Conservation (phyloP, 2,797 vertebrate species). For the Kryptolebias ocellatus region DNA sequence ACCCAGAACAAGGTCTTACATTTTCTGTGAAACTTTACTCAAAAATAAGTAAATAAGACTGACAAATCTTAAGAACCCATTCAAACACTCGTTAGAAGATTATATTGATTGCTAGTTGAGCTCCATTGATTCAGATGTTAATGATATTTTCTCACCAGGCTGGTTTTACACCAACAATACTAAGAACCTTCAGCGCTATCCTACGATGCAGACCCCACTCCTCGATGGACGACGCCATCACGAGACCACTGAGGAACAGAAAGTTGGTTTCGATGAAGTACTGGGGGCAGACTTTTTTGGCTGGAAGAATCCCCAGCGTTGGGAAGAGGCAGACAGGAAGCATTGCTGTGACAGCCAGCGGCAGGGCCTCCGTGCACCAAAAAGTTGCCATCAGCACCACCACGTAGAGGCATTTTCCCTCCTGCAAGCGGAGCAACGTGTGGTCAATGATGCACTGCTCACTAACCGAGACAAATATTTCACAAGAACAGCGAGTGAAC, state of each 20-base stretch:
- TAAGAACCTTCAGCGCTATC: conserved; percentile 92
- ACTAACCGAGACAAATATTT: not conserved
- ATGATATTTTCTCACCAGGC: conserved; percentile 85
- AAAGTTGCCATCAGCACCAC: conserved; percentile 93
- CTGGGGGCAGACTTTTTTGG: conserved; percentile 90
- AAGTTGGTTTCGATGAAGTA: conserved; percentile 98
- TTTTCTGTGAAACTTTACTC: no score
- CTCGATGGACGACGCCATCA: conserved; percentile 95
- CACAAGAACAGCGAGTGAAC: not conserved
- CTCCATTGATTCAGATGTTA: no score
- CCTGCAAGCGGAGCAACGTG: conserved; percentile 76
- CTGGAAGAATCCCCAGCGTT: conserved; percentile 90
- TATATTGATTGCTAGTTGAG: no score
- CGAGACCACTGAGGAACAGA: conserved; percentile 94
- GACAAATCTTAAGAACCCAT: no score
- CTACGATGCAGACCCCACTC: conserved; percentile 96
- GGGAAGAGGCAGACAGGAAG: conserved; percentile 95
- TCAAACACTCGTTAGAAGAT: no score
- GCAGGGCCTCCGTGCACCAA: conserved; percentile 97
- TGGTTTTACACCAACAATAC: conserved; percentile 91
- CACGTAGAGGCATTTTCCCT: conserved; percentile 95
- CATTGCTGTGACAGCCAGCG: conserved; percentile 92
- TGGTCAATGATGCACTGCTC: not conserved
- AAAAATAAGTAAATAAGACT: no score
- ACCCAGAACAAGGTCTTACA: not conserved